phyloP scores from a whole-genome alignment of 2,113 vertebrate species.

The Anseranas semipalmata region DNA sequence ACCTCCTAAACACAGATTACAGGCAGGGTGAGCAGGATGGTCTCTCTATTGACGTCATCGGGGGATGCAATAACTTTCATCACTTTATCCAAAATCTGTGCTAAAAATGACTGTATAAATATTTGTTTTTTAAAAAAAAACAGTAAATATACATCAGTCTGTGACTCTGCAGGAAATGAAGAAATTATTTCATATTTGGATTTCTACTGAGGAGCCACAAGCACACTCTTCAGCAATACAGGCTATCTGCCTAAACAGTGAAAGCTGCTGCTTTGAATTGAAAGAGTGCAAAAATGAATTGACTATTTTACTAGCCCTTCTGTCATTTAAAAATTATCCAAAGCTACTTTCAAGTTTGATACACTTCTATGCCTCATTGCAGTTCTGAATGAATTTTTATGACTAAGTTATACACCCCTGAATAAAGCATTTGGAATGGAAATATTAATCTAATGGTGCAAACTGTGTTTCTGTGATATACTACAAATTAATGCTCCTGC shows the following conservation, averaged over 20 bases:
- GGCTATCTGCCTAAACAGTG: neutral
- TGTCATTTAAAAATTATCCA: slow-evolving; percentile 7
- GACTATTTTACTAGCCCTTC: neutral
- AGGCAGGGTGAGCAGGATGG: neutral
- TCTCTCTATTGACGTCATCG: neutral
- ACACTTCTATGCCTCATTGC: neutral
- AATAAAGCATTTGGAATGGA: slow-evolving; percentile 17
- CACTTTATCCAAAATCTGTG: neutral
- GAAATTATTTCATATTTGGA: neutral
- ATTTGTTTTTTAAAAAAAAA: neutral
- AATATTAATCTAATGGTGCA: neutral
- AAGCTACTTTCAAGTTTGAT: neutral
- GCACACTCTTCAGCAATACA: neutral
- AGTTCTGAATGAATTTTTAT: slow-evolving; percentile 32
- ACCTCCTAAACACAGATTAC: slow-evolving; percentile 6
- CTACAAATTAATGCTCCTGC: neutral
- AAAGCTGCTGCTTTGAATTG: neutral
- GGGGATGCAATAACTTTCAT: neutral
- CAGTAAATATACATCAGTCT: neutral
- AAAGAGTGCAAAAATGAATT: neutral
- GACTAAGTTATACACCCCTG: neutral
- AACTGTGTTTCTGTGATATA: neutral
- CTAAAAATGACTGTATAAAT: slow-evolving; percentile 8
- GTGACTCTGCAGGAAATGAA: neutral
- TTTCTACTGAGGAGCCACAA: neutral